These are phyloP conservation scores for Gymnodraco acuticeps DNA, from an alignment of 2,797 vertebrate genomes.

Conservation along the genomic window DNA sequence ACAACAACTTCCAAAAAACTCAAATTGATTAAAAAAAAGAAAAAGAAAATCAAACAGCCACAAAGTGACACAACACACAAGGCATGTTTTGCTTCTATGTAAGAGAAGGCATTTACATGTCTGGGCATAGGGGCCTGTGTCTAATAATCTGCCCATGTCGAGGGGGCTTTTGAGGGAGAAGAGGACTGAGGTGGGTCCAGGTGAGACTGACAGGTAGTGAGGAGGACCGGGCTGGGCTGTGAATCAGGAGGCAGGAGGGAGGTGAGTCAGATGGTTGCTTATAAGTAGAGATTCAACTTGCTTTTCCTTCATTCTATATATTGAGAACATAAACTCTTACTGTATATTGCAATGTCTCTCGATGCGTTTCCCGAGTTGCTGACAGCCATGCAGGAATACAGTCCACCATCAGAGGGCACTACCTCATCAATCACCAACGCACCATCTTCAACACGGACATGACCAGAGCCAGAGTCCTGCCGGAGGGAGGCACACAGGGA, in stretches of 20 bases:
- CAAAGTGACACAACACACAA: too few relatives aligned
- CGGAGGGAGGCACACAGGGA: neutral
- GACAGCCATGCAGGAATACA: conserved; percentile 84
- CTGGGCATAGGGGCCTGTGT: too few relatives aligned
- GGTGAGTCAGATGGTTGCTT: neutral
- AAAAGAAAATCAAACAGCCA: too few relatives aligned
- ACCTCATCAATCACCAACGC: conserved; percentile 75
- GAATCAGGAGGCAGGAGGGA: neutral
- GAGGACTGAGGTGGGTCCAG: conserved; percentile 66
- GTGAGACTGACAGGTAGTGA: conserved; percentile 53
- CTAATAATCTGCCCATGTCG: too few relatives aligned
- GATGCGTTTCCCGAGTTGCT: conserved; percentile 73
- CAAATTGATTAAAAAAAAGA: too few relatives aligned
- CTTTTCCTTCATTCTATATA: neutral
- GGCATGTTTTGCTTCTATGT: too few relatives aligned
- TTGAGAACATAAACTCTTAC: conserved; percentile 66
- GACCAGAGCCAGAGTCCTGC: conserved; percentile 61
- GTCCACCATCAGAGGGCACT: conserved; percentile 83
- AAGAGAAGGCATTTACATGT: too few relatives aligned
- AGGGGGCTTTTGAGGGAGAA: conserved; percentile 65
- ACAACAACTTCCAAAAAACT: too few relatives aligned
- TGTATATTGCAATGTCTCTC: conserved; percentile 76
- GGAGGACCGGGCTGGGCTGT: conserved; percentile 81
- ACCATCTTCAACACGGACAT: conserved; percentile 48
- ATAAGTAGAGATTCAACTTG: neutral